Base-by-base conservation (phyloP, 2,888 invertebrate genomes). In the Watsonalla binaria region DNA sequence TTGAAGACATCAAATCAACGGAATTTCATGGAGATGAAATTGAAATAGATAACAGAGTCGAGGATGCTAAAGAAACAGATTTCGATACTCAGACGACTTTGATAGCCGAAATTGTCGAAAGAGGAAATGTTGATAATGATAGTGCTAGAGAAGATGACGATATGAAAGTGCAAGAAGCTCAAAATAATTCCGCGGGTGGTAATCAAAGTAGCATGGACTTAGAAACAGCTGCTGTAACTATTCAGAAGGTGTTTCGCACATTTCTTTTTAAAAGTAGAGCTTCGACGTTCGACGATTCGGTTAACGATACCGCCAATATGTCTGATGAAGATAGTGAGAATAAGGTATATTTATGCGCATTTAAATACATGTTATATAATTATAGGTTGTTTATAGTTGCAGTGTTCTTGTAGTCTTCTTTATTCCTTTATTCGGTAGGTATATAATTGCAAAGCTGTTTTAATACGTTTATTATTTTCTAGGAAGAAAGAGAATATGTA, bases 221-320 rank as follows among this genome's bases (percentile, higher is more conserved):
- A 71, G 84, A 92, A 84, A 84, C 86, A 58, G 84, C 92, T 34
- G 92, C 92, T 34, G 75, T 92, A 52, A 92, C 92, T n/a, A 92
- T 92, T 67, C 92, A 92, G 73, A 90, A 92, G 76, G 91, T 92
- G 52, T 91, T 92, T 67, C 82, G 92, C 37, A 84, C 84, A 34
- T 89, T 92, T 63, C 82, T 92, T 55, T 86, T 86, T 62, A 87
- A 83, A 76, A 89, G 84, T 66, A 80, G 87, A 75, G 79, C 80
- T 47, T 86, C 86, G 14, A 90, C 88, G 37, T 81, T 83, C 57
- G 90, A 90, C 46, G 89, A 89, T 37, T 61, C 74, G 6, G 64
- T 65, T 14, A 83, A 79, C 59, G 84, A 83, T 51, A 84, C 82
- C 51, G 58, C 59, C 51, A 74, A 70, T 60, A 74, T 72, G 55